Percentiles rank a stretch among this genome's conserved stretches.
These are phyloP conservation scores for Galaxias olidus DNA, from an alignment of 2,797 vertebrate species.

Conservation along the genomic window DNA sequence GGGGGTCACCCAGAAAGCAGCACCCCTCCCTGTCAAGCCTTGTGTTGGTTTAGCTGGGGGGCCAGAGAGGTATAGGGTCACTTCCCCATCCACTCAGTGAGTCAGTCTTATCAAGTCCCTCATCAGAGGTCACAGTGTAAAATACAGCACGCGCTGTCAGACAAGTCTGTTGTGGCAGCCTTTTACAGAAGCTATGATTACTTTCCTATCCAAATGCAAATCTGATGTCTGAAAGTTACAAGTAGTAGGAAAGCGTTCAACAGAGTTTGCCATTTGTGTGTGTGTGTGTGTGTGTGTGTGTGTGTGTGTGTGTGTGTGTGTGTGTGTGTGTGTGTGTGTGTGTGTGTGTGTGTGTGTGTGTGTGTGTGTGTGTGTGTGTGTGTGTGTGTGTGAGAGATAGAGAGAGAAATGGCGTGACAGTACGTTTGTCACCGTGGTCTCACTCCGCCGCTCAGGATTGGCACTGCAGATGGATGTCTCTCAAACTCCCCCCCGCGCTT, in stretches of 20 bases:
- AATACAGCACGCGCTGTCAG: neutral
- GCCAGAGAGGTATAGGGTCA: conserved; percentile 3
- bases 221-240: too few species aligned
- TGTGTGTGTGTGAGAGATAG: neutral
- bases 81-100: conserved; percentile 25
- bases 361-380: too few species aligned
- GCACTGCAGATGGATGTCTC: conserved; percentile 68
- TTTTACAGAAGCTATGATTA: too few species aligned
- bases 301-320: neutral
- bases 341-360: neutral
- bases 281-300: neutral
- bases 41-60: conserved; percentile 28
- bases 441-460: conserved; percentile 58
- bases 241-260: neutral
- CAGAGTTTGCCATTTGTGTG: neutral
- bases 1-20: neutral
- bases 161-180: neutral
- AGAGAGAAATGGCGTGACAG: conserved; percentile 58
- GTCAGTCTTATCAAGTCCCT: conserved; percentile 25
- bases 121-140: neutral
- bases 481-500: conserved; percentile 44
- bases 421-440: conserved; percentile 58
- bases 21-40: neutral
- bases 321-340: neutral
- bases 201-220: too few species aligned